Evolutionary conservation across 2,888 invertebrate species (phyloP).

Genomic region (Andrena chrysosceles): DNA sequence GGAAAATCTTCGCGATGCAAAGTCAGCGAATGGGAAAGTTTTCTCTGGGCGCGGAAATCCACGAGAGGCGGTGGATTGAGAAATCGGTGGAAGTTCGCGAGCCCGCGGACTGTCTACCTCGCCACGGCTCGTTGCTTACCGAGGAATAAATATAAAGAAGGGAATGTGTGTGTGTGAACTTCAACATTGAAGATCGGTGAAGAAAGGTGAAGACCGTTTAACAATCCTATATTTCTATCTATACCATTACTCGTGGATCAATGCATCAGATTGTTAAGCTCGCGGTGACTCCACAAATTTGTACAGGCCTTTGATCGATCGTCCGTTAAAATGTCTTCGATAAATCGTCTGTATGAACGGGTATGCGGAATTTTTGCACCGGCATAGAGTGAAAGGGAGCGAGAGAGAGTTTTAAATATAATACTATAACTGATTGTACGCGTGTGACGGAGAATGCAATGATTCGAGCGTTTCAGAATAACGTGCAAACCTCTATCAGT

Average conservation of each 20-base stretch:
- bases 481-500: slow-evolving; percentile 12
- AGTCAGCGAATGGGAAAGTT: slow-evolving; percentile 48
- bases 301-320: neutral
- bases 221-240: too few relatives aligned
- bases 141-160: neutral
- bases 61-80: slow-evolving; percentile 20
- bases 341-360: slow-evolving; percentile 1
- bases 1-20: slow-evolving; percentile 21
- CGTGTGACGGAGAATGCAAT: neutral
- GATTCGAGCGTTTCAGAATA: neutral
- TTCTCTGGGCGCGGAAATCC: slow-evolving; percentile 17
- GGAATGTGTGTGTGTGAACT: neutral
- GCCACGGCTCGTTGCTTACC: slow-evolving; percentile 18
- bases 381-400: neutral
- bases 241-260: too few relatives aligned
- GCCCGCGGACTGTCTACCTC: slow-evolving; percentile 2
- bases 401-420: slow-evolving; percentile 7
- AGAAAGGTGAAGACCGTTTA: too few relatives aligned
- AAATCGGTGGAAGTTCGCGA: slow-evolving; percentile 42
- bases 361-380: neutral
- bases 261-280: too few relatives aligned
- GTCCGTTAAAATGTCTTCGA: slow-evolving; percentile 18
- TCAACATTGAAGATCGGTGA: too few relatives aligned
- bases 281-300: slow-evolving; percentile 5
- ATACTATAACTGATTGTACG: slow-evolving; percentile 24